Percentiles rank a stretch among this genome's conserved stretches.
Evolutionary conservation across 2,797 vertebrate genomes (phyloP).

Genomic region (Malurus splendens): DNA sequence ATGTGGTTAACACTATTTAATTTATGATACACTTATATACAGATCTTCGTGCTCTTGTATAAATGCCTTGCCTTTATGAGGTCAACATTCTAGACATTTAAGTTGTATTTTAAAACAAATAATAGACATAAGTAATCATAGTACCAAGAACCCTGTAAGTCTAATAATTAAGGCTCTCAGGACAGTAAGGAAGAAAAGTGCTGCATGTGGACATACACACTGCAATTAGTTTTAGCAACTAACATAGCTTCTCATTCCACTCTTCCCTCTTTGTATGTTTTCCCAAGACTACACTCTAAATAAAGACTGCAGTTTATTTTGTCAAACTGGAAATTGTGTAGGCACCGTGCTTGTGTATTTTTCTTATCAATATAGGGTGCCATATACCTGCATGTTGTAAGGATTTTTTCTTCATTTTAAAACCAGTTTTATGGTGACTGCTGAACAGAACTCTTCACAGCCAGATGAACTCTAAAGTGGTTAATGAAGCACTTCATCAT

Average conservation of each 20-base stretch:
- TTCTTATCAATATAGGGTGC: background rate
- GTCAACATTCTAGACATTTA: background rate
- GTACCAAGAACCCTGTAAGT: accelerated
- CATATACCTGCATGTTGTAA: background rate
- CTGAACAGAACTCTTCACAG: background rate
- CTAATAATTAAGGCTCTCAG: background rate
- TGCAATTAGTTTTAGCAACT: background rate
- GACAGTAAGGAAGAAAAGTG: background rate
- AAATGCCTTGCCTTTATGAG: background rate
- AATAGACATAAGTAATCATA: background rate
- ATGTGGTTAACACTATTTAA: background rate
- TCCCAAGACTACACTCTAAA: background rate
- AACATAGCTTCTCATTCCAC: background rate
- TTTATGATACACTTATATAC: background rate
- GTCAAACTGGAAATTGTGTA: background rate
- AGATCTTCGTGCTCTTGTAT: background rate
- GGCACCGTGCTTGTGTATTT: background rate
- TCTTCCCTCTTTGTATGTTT: background rate
- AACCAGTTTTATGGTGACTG: background rate
- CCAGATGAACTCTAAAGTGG: background rate
- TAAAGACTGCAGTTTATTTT: background rate
- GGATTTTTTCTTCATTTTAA: background rate
- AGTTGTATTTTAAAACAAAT: background rate
- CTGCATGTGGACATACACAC: background rate
- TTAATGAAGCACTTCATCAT: background rate